Percentiles rank a stretch among this genome's conserved stretches.
Conservation (phyloP, 2,113 vertebrate genomes). For the Psophia crepitans region DNA sequence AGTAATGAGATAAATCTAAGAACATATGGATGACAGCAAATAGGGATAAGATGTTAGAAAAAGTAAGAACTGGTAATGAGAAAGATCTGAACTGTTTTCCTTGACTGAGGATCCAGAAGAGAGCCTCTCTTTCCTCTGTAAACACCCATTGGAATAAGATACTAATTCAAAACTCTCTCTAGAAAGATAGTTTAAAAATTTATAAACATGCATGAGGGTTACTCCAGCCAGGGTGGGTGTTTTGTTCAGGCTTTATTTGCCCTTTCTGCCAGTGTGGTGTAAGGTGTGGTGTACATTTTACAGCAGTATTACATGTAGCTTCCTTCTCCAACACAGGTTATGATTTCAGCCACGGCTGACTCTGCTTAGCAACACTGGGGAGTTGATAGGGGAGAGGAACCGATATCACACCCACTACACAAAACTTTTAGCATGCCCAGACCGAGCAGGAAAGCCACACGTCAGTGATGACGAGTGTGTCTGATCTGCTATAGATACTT, state of each 20-base stretch:
- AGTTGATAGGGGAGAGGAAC: background rate
- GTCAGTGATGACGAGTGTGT: background rate
- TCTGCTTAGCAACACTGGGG: background rate
- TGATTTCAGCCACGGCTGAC: accelerated
- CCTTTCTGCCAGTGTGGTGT: background rate
- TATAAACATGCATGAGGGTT: background rate
- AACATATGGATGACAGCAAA: background rate
- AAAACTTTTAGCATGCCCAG: background rate
- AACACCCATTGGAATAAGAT: background rate
- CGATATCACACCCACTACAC: background rate
- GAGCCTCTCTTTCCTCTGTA: background rate
- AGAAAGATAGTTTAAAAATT: background rate
- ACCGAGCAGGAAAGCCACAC: background rate
- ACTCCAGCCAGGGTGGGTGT: background rate
- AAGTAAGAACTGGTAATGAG: background rate
- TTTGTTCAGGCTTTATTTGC: background rate
- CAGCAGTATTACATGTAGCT: background rate
- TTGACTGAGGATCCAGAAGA: background rate
- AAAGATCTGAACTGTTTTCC: background rate
- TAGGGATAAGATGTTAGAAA: background rate
- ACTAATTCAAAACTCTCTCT: background rate
- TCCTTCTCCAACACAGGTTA: background rate
- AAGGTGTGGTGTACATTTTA: background rate
- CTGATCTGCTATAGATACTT: background rate
- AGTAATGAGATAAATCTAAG: background rate